phyloP scores from a whole-genome alignment of 2,113 vertebrate genomes.

The Ageneiosus marmoratus region DNA sequence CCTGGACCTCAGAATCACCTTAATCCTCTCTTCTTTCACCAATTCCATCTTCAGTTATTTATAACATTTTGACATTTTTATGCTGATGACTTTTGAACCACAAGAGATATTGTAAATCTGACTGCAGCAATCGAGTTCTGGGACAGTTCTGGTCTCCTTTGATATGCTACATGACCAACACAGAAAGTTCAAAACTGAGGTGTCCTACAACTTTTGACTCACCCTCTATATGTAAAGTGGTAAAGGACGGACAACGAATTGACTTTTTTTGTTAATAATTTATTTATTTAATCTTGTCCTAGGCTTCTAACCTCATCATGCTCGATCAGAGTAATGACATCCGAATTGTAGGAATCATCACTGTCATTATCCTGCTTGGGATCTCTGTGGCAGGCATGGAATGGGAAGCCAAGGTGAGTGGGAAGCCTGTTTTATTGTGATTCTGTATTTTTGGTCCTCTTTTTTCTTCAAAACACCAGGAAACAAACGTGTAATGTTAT shows the following conservation, averaged over 20 bases:
- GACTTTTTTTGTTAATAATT: neutral
- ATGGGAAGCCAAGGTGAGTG: slow-evolving; percentile 93
- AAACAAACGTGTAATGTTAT: slow-evolving; percentile 6
- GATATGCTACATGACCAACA: too few relatives aligned
- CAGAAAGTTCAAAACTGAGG: too few relatives aligned
- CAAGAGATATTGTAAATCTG: too few relatives aligned
- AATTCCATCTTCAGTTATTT: too few relatives aligned
- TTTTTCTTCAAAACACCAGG: neutral
- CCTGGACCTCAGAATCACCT: too few relatives aligned
- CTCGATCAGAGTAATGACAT: slow-evolving; percentile 87
- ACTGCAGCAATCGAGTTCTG: too few relatives aligned
- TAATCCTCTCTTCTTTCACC: too few relatives aligned
- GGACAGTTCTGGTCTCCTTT: too few relatives aligned
- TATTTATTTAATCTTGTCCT: neutral
- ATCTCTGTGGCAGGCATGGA: slow-evolving; percentile 99
- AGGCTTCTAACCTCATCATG: slow-evolving; percentile 84
- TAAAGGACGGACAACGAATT: neutral
- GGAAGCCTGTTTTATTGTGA: neutral
- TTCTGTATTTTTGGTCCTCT: neutral
- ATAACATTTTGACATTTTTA: too few relatives aligned
- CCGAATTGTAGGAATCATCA: slow-evolving; percentile 92
- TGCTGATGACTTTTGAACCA: too few relatives aligned
- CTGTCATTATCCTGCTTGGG: slow-evolving; percentile 87
- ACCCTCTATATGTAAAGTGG: neutral
- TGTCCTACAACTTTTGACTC: too few relatives aligned